Evolutionary conservation across 2,797 vertebrate genomes (phyloP), one percentile per base, ranked within the genome.

Genomic region (Propithecus deckenii): DNA sequence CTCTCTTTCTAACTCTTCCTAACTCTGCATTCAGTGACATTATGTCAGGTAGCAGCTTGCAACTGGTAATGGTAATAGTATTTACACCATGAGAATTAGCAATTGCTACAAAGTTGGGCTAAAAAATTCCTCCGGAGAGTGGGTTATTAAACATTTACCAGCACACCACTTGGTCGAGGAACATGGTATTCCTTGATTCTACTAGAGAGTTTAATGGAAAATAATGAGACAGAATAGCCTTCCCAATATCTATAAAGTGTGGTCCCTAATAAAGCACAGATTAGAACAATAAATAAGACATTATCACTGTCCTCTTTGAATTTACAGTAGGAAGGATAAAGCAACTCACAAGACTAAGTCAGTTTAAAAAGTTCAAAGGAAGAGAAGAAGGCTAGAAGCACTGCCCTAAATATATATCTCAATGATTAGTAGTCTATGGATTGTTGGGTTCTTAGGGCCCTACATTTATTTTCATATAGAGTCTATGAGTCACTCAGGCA

Each of bases 241-340:
- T 87, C 38, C 38, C 8, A 30, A 0, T 89, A 76, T 85, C 35
- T 69, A 5, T 46, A 85, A 86, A 41, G 2, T 13, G 38, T 50
- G 9, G 13, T 79, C 14, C 59, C 48, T 89, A 63, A 71, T 65
- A 74, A 92, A 86, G 7, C 20, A 84, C 4, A 23, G 11, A 72
- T 95, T 92, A 95, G 41, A 88, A 79, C 9, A 71, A 67, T 72
- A 86, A 87, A n/a, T 86, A 89, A 89, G 20, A 85, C 14, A 63
- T 22, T 61, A 25, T 75, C 7, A 35, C 6, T 92, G 20, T 7
- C 76, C 59, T 89, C 12, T 74, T 87, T 84, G 23, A 84, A 71
- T 63, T 86, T 87, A 48, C 2, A 89, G 55, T 52, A 94, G 10
- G 38, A 22, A 94, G 74, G n/a, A 75, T 65, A 91, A 95, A 18